Conservation (phyloP, 1,140 invertebrate species). For the Lucilia cuprina region DNA sequence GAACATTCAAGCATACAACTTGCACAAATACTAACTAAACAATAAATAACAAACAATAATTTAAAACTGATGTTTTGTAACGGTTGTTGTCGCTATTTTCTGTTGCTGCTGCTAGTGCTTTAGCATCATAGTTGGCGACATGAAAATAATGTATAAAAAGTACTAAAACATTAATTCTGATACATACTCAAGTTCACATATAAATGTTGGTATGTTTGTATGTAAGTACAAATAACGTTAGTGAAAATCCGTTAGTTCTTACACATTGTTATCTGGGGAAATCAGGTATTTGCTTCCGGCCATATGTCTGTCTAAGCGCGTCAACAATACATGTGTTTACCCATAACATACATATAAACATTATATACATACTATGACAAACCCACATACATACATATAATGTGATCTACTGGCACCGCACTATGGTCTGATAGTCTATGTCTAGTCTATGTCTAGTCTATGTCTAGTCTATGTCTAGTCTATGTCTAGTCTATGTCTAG, state of each 20-base stretch:
- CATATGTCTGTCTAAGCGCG: slow-evolving; percentile 21
- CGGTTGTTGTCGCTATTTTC: background rate
- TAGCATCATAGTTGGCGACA: background rate
- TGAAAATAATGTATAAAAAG: background rate
- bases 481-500: no score
- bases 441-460: no score
- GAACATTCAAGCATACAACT: background rate
- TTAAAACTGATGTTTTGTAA: slow-evolving; percentile 1
- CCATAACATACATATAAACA: background rate
- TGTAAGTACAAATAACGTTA: background rate
- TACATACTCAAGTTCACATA: background rate
- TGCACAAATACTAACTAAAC: background rate
- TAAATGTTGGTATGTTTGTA: no score
- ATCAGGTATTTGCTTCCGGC: slow-evolving; percentile 22
- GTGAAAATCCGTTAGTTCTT: slow-evolving; percentile 22
- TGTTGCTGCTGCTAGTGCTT: background rate
- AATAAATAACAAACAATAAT: slow-evolving; percentile 15
- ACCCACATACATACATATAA: background rate
- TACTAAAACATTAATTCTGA: no score
- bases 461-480: no score
- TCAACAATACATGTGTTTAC: slow-evolving; percentile 11
- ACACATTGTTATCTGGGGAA: slow-evolving; percentile 23
- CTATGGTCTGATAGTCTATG: background rate
- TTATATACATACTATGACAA: background rate
- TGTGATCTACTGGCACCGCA: background rate